Base-by-base conservation (phyloP, 2,113 vertebrate genomes). In the Alectura lathami region DNA sequence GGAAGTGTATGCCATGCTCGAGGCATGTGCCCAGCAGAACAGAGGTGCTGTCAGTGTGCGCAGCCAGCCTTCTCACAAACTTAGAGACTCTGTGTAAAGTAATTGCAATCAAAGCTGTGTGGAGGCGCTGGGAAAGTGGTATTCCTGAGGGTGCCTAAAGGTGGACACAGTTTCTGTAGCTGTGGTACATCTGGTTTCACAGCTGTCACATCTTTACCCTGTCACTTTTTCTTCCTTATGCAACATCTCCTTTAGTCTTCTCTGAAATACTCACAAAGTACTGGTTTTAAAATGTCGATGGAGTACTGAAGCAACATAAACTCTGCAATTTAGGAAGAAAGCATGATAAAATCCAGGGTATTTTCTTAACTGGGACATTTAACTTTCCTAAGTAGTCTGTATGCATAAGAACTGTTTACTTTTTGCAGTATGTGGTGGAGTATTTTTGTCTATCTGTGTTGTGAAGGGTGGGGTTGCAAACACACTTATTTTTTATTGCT, bases 1-100 rank as follows among this genome's bases (percentile, higher is more conserved):
- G 47, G 14, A 2, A 38, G 22, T 16, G 2, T 6, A 4, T 14
- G 10, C 9, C 6, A 9, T 0, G 3, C 11, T 32, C 7, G 21
- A 54, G 21, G 20, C 16, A 27, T 20, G 8, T 9, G 32, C 14
- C 2, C 8, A 24, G 43, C 20, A 17, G 45, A 56, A 54, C 24
- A 47, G 29, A 36, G 5, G 11, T 38, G 27, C 22, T 80, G 2
- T 7, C 2, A 0, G 21, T 47, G n/a, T 45, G 32, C 8, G 3
- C 7, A 43, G 21, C 6, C 4, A 15, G 21, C 6, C 17, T 48
- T 75, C n/a, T 53, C 30, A 1, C 0, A 40, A 70, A n/a, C 3
- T 38, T 30, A 16, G 73, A 60, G n/a, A 17, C 40, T 11, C n/a
- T 73, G 27, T 64, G 13, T 20, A 24, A 57, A 9, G 29, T 3